Conservation (phyloP, 2,797 vertebrate genomes). For the Aplochiton taeniatus region DNA sequence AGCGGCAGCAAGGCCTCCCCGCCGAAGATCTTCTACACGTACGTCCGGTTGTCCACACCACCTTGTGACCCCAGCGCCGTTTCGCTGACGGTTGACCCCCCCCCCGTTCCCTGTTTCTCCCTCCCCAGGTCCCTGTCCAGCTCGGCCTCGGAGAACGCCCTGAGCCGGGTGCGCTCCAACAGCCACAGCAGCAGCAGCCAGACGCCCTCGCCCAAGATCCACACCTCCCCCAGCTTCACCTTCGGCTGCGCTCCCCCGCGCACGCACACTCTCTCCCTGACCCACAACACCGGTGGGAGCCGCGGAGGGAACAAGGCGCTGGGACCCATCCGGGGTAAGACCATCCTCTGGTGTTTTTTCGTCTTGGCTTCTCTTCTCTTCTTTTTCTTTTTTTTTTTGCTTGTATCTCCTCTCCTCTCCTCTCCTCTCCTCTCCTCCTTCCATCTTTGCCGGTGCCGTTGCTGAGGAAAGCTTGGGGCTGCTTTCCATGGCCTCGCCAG, state of each 20-base stretch:
- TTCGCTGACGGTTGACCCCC: neutral
- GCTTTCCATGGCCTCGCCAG: neutral
- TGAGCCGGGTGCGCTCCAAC: constrained; percentile 79
- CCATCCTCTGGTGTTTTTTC: constrained; percentile 2
- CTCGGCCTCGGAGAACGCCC: constrained; percentile 80
- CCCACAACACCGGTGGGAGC: constrained; percentile 34
- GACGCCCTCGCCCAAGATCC: constrained; percentile 82
- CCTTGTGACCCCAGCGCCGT: no score
- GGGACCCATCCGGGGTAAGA: constrained; percentile 86
- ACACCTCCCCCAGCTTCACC: constrained; percentile 86
- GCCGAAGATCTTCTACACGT: constrained; percentile 81
- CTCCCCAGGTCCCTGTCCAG: constrained; percentile 75
- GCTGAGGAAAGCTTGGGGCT: neutral
- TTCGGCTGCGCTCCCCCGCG: constrained; percentile 75
- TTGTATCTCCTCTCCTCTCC: neutral
- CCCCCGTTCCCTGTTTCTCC: neutral
- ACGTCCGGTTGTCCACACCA: no score
- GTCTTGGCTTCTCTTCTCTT: no score
- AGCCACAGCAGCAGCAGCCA: constrained; percentile 81
- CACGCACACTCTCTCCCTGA: constrained; percentile 40
- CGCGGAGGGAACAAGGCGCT: constrained; percentile 66
- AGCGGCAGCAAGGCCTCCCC: constrained; percentile 68
- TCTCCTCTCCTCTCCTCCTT: neutral
- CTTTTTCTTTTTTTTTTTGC: no score
- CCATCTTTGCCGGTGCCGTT: neutral